Conservation (phyloP, 2,113 vertebrate species). For the Gnathonemus longibarbis region DNA sequence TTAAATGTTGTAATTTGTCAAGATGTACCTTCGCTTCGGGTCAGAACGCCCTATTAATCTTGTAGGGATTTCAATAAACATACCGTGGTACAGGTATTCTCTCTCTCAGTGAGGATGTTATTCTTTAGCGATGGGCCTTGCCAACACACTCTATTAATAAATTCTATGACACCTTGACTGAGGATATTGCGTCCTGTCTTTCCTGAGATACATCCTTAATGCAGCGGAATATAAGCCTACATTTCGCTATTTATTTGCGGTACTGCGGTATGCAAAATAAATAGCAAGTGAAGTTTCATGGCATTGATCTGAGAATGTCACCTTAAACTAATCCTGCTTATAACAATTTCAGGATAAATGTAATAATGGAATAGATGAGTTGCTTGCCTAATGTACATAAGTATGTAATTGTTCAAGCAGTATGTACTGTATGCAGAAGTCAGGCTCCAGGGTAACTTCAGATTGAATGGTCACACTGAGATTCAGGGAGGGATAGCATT, state of each 20-base stretch:
- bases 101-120: background rate
- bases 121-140: background rate
- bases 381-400: background rate
- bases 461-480: background rate
- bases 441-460: background rate
- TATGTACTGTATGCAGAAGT: background rate
- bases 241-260: background rate
- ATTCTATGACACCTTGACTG: background rate
- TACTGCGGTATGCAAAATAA: background rate
- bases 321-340: background rate
- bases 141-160: background rate
- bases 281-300: background rate
- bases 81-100: background rate
- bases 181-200: background rate
- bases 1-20: conserved; percentile 9
- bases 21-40: background rate
- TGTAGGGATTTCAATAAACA: conserved; percentile 1
- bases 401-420: background rate
- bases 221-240: background rate
- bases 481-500: background rate
- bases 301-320: background rate
- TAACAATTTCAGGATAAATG: background rate
- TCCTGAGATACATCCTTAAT: background rate
- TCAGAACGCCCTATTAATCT: background rate
- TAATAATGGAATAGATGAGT: background rate